Base-by-base conservation (phyloP, 37 sponge, comb jelly and placozoan genomes). In the Chondrilla cf. caribensis region DNA sequence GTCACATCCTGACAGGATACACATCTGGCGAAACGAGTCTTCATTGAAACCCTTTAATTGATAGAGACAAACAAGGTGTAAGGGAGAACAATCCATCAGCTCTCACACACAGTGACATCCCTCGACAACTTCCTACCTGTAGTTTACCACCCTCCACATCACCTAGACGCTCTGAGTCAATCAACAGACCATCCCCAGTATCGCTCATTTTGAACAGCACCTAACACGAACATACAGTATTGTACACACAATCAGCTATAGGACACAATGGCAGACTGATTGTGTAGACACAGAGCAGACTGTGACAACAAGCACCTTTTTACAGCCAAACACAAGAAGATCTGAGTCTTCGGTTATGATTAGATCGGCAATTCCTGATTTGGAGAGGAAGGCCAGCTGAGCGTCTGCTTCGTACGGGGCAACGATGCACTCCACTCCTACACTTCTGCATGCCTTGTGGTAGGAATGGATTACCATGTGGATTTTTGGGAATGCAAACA, bases 321-420 rank as follows among this genome's bases (percentile, higher is more conserved):
- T 51, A 39, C 91, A 92, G 29, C 99, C 99, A 89, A 94, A 98
- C 33, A 87, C 95, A 8, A 98, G 86, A 6, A 98, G 79, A 70
- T 98, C 99, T 58, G 96, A 96, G 78, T 98, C 99, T 79, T 98
- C 98, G 21, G 92, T 98, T 47, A 98, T 96, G 42, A 96, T 89
- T 11, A 94, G 36, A 59, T 98, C 91, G 0, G 85, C 96, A 43
- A 96, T 73, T 0, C 86, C 93, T 36, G 84, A 67, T 68, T 86
- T 91, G 5, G 62, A 38, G 42, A 98, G 85, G 77, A 89, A 98
- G 37, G 99, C 95, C 35, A 98, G 87, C 72, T 98, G 99, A 22
- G 99, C 92, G 39, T 98, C 99, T 28, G 99, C 99, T 75, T 98
- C 99, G 44, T 94, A 98, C 0, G 99, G 99, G 14, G 99, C 96